These are phyloP conservation scores for Cyprinodon diabolis DNA, from an alignment of 2,797 vertebrate genomes.

Conservation along the genomic window DNA sequence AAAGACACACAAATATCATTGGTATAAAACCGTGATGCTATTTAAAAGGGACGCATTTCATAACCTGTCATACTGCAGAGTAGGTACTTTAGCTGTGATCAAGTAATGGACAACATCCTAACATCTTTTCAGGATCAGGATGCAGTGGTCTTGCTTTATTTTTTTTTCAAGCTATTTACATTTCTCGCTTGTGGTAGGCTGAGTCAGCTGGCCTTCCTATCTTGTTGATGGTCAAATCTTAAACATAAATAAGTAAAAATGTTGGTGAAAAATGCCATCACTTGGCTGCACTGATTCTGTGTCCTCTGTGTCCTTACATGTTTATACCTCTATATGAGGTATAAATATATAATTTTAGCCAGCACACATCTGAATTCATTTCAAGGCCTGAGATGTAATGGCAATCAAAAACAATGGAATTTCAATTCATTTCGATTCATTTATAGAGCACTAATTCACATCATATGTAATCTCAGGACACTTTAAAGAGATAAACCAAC, in stretches of 20 bases:
- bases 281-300: constrained; percentile 32
- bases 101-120: constrained; percentile 17
- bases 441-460: too few species aligned
- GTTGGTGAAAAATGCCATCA: constrained; percentile 2
- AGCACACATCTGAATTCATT: constrained; percentile 23
- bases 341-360: constrained; percentile 19
- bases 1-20: constrained; percentile 5
- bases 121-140: constrained; percentile 37
- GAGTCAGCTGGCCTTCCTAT: constrained; percentile 13
- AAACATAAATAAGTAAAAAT: constrained; percentile 17
- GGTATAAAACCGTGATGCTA: constrained; percentile 2
- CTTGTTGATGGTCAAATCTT: constrained; percentile 22
- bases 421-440: too few species aligned
- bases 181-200: constrained; percentile 20
- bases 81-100: constrained; percentile 50
- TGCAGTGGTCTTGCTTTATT: constrained; percentile 27
- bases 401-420: too few species aligned
- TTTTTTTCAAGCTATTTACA: constrained; percentile 28
- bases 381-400: constrained; percentile 41
- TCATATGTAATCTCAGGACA: too few species aligned
- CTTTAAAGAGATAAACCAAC: too few species aligned
- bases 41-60: constrained; percentile 28
- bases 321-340: too few species aligned
- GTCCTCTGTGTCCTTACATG: constrained; percentile 2
- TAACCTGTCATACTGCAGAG: constrained; percentile 31